Evolutionary conservation across 1,140 invertebrate species (phyloP), one percentile per base, ranked within the genome.

Genomic region (Ctenoplectra terminalis): DNA sequence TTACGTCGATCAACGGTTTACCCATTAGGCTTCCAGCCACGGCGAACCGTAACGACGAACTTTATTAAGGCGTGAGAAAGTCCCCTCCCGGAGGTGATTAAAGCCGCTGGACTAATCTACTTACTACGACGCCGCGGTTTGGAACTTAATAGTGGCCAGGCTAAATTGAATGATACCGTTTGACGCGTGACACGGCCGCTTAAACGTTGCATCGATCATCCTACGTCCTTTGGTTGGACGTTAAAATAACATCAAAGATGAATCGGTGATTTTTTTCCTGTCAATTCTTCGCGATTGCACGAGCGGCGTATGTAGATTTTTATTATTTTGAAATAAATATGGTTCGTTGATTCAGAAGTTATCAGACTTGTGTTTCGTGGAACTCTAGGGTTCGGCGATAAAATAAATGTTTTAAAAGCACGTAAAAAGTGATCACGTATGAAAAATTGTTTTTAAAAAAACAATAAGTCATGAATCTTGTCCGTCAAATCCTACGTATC

Each of bases 1-100:
- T 72, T 63, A 63, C 69, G 77, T 79, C 69, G 77, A 73, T 80
- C 77, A 48, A 78, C 31, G 34, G 52, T 71, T 60, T 48, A 46
- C 15, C 56, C 58, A 37, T 73, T 71, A 54, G 29, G 7, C 23
- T 56, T 46, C 37, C 23, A n/a, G n/a, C n/a, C n/a, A 31, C 34
- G 54, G 31, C 29, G 26, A 37, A 29, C 52, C 17, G 70, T 31
- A 40, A 58, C 54, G 26, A 43, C 54, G 54, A 72, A 72, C 37
- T 37, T 67, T 43, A 75, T 75, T 54, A 67, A 56, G 26, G 77
- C 61, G 74, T 72, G 77, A 79, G 77, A 79, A 79, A 79, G 56
- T 63, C 56, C 37, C 29, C 40, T 26, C 29, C 4, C 17, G 29
- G 66, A n/a, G 31, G 43, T 63, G 58, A 63, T 72, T 72, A 72